Conservation (phyloP, 2,113 vertebrate species). For the Phaethornis superciliosus region DNA sequence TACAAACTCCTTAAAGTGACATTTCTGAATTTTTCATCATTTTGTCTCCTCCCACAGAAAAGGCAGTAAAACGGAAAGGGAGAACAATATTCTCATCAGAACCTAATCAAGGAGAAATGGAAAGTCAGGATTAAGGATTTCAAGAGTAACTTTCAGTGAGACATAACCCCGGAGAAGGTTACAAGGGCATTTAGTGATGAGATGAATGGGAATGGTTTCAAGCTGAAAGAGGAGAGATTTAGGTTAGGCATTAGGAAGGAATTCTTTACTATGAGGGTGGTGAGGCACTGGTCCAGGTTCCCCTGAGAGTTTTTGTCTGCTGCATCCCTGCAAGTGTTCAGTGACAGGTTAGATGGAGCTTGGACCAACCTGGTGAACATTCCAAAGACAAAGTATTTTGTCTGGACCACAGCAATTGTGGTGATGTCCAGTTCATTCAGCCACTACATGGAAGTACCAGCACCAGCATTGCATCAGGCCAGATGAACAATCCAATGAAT, state of each 20-base stretch:
- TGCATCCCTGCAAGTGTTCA: too few species aligned
- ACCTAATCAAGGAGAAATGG: background rate
- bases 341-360: too few species aligned
- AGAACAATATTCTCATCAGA: background rate
- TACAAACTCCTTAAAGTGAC: background rate
- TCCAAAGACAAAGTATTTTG: background rate
- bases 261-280: too few species aligned
- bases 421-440: background rate
- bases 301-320: too few species aligned
- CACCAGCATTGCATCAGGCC: background rate
- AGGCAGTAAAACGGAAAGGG: background rate
- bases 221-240: too few species aligned
- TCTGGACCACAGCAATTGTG: background rate
- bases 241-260: too few species aligned
- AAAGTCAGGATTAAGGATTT: background rate
- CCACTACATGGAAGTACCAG: too few species aligned
- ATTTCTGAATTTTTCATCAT: background rate
- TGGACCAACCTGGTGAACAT: too few species aligned
- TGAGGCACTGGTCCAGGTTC: too few species aligned
- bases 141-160: background rate
- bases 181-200: too few species aligned
- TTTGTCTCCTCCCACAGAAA: background rate
- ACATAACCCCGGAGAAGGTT: background rate
- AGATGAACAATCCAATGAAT: background rate
- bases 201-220: too few species aligned